These are phyloP conservation scores for Cephus pygmeus DNA, from an alignment of 2,888 invertebrate genomes.

Conservation along the genomic window DNA sequence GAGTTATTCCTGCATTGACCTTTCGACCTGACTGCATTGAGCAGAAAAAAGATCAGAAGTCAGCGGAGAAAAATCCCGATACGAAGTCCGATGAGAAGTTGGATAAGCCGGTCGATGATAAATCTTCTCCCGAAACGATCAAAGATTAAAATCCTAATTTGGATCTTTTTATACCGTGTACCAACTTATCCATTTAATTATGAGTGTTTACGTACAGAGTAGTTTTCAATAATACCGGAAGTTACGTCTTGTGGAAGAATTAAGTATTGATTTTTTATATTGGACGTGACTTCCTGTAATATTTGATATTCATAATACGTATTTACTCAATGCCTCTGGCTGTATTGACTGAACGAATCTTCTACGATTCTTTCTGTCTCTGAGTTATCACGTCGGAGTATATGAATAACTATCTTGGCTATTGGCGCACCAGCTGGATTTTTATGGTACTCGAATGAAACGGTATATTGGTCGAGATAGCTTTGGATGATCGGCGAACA, in stretches of 20 bases:
- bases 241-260: background rate
- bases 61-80: slow-evolving; percentile 16
- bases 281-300: background rate
- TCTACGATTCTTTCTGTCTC: background rate
- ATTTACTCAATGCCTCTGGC: background rate
- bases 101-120: background rate
- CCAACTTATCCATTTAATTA: background rate
- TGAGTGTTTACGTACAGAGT: background rate
- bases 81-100: slow-evolving; percentile 14
- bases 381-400: background rate
- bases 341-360: background rate
- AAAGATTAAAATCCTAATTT: background rate
- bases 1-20: background rate
- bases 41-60: slow-evolving; percentile 19
- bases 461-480: background rate
- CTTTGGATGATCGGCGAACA: background rate
- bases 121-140: background rate
- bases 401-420: background rate
- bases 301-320: background rate
- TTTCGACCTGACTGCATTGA: background rate
- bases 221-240: background rate
- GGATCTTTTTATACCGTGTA: background rate
- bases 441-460: background rate
- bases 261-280: background rate
- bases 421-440: background rate